Conservation (phyloP, 2,888 invertebrate genomes). For the Branchellion lobata region DNA sequence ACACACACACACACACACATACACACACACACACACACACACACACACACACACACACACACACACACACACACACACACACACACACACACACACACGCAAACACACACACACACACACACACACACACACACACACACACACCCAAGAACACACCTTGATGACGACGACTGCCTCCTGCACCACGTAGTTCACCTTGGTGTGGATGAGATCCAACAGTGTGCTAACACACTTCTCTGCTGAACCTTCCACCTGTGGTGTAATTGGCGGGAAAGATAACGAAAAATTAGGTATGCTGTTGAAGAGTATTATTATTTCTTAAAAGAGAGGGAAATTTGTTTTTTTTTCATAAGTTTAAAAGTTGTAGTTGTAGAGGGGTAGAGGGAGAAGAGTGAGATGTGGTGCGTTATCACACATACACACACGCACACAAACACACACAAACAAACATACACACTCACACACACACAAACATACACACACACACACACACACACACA, state of each 20-base stretch:
- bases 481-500: too few species aligned
- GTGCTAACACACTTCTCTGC: constrained; percentile 98
- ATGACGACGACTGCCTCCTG: constrained; percentile 99
- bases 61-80: constrained; percentile 10
- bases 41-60: constrained; percentile 18
- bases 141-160: constrained; percentile 66
- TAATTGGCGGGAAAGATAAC: too few species aligned
- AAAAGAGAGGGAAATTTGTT: too few species aligned
- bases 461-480: too few species aligned
- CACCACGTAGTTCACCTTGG: constrained; percentile 98
- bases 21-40: constrained; percentile 23
- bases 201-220: constrained; percentile 92
- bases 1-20: constrained; percentile 22
- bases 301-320: too few species aligned
- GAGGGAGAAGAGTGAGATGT: too few species aligned
- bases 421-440: too few species aligned
- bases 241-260: constrained; percentile 95
- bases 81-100: neutral
- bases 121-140: constrained; percentile 3
- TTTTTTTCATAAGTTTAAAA: too few species aligned
- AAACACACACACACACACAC: neutral
- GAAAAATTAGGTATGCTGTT: too few species aligned
- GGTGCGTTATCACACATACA: too few species aligned
- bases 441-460: too few species aligned
- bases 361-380: too few species aligned